phyloP scores from a whole-genome alignment of 1,140 invertebrate genomes.

The Zaprionus ghesquierei region DNA sequence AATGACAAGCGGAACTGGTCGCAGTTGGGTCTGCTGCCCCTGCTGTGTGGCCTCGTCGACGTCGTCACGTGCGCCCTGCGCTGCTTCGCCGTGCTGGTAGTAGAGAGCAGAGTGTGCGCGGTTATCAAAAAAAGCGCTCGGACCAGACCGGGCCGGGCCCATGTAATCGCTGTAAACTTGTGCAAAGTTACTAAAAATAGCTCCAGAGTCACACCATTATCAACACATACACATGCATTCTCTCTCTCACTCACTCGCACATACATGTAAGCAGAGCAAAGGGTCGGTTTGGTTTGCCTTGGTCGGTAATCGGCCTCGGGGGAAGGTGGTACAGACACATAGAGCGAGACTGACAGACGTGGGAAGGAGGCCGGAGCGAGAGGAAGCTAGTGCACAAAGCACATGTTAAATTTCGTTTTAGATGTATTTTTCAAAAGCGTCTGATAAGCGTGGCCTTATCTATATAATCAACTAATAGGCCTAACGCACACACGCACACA shows the following conservation, averaged over 20 bases:
- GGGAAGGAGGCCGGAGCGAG: background rate
- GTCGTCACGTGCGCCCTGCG: slow-evolving; percentile 44
- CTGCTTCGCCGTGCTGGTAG: too few relatives aligned
- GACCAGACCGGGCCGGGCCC: slow-evolving; percentile 18
- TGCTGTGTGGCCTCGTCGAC: slow-evolving; percentile 36
- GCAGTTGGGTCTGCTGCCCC: slow-evolving; percentile 6
- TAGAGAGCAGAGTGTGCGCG: slow-evolving; percentile 9
- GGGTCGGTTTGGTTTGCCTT: slow-evolving; percentile 12
- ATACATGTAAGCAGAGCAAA: background rate
- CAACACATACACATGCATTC: slow-evolving; percentile 1
- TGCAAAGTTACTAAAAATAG: slow-evolving; percentile 49
- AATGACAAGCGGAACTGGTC: slow-evolving; percentile 45
- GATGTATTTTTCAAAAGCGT: slow-evolving; percentile 73
- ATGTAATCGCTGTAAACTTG: slow-evolving; percentile 51
- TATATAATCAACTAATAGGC: slow-evolving; percentile 58
- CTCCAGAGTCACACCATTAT: slow-evolving; percentile 13
- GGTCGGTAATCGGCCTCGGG: slow-evolving; percentile 11
- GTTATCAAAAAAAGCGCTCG: slow-evolving; percentile 50
- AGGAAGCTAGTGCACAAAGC: background rate
- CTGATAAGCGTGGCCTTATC: slow-evolving; percentile 71
- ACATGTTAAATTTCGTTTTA: slow-evolving; percentile 69
- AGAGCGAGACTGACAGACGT: background rate
- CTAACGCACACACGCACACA: background rate
- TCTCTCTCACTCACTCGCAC: background rate
- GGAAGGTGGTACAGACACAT: too few relatives aligned